Base-by-base conservation (phyloP, 2,113 vertebrate genomes). In the Cyrtonyx montezumae region DNA sequence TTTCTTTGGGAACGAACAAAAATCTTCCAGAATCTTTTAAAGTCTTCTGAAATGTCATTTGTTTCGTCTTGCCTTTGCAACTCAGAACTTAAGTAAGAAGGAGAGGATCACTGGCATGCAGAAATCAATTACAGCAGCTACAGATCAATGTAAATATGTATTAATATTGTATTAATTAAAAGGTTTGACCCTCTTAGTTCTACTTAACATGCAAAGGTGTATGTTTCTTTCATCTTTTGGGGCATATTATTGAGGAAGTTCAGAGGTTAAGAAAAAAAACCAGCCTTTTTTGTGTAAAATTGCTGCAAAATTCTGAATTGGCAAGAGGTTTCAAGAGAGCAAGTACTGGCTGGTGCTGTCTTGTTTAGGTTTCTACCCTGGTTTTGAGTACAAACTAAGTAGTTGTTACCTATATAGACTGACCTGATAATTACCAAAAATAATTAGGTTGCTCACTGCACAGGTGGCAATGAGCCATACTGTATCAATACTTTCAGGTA, bases 401-500 rank as follows among this genome's bases (percentile, higher is more conserved):
- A 58, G 42, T 23, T 73, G 8, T 69, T 82, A 67, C 34, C 7
- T 55, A 36, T 87, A 25, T 81, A 48, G 43, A 11, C 21, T 81
- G 40, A 82, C 42, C 32, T 74, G 75, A 36, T 91, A 92, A 89
- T 90, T 82, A 85, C 13, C 3, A 87, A 61, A 78, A 75, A 68
- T 70, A 83, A 89, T 92, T 56, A 80, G 75, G 56, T 48, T 76
- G 20, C 36, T 87, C 71, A 48, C 18, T 86, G 85, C 73, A 95
- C 76, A 92, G 56, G 90, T 90, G 78, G 37, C 68, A 83, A 11
- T 73, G 79, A 81, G 79, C 83, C 83, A 82, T 22, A 13, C 8
- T 2, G 1, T 79, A 43, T 90, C 69, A 62, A 45, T 84, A 68
- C 88, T 91, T 94, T 73, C 84, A 94, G 94, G 90, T 94, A 84